phyloP scores from a whole-genome alignment of 2,888 invertebrate species.

The Agrochola macilenta region DNA sequence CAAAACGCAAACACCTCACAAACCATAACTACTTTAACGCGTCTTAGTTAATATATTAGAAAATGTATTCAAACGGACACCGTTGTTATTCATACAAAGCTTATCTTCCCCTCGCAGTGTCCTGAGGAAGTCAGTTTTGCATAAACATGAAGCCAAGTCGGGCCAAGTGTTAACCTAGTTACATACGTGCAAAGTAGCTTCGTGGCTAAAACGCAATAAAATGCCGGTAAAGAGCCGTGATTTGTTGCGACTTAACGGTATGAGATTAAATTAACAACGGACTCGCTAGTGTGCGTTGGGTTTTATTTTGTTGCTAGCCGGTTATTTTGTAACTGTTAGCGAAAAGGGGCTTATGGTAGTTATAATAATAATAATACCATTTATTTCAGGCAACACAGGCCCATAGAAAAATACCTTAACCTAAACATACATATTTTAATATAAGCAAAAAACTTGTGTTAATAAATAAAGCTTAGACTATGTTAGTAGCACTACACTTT shows the following conservation, averaged over 20 bases:
- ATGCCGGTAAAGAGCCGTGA: conserved; percentile 49
- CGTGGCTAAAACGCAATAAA: conserved; percentile 57
- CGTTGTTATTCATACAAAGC: conserved; percentile 68
- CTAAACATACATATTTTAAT: no score
- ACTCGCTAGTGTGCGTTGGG: conserved; percentile 19
- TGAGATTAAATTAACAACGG: conserved; percentile 41
- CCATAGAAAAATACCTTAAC: no score
- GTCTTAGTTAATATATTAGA: conserved; percentile 55
- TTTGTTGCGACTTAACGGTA: conserved; percentile 54
- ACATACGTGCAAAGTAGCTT: conserved; percentile 49
- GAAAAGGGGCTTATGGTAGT: not conserved
- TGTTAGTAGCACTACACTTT: no score
- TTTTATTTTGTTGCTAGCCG: conserved; percentile 20
- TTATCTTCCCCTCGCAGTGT: conserved; percentile 64
- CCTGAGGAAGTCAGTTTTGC: conserved; percentile 66
- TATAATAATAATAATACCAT: no score
- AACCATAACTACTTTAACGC: conserved; percentile 41
- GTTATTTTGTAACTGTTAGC: not conserved
- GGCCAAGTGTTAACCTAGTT: conserved; percentile 58
- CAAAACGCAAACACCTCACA: conserved; percentile 26
- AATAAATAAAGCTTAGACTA: no score
- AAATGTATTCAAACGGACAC: conserved; percentile 63
- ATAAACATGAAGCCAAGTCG: conserved; percentile 61
- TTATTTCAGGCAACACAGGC: no score
- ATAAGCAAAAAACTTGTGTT: no score